phyloP scores from a whole-genome alignment of 2,888 invertebrate genomes.

The Dendrolimus houi region DNA sequence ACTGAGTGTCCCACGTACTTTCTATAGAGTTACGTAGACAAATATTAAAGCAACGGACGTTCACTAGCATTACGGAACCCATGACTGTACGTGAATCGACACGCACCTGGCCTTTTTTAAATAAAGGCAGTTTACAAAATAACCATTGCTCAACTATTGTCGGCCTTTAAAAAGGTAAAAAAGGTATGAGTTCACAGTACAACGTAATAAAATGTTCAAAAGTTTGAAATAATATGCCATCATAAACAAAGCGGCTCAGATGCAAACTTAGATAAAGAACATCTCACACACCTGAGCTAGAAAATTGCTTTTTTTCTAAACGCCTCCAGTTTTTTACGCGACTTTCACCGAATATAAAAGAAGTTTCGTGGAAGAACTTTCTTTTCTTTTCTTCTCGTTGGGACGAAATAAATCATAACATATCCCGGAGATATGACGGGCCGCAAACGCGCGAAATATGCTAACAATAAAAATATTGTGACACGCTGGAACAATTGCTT shows the following conservation, averaged over 20 bases:
- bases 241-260: slow-evolving; percentile 73
- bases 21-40: no score
- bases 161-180: slow-evolving; percentile 45
- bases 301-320: slow-evolving; percentile 76
- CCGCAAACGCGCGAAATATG: slow-evolving; percentile 53
- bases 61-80: no score
- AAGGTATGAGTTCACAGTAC: slow-evolving; percentile 52
- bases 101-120: neutral
- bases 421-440: slow-evolving; percentile 50
- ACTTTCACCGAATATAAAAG: slow-evolving; percentile 73
- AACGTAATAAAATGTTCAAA: slow-evolving; percentile 72
- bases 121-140: slow-evolving; percentile 43
- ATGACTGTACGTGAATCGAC: no score
- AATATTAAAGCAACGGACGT: no score
- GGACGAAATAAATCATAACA: slow-evolving; percentile 52
- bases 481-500: slow-evolving; percentile 48
- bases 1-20: no score
- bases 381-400: slow-evolving; percentile 47
- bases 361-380: slow-evolving; percentile 70
- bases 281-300: slow-evolving; percentile 77
- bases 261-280: slow-evolving; percentile 77
- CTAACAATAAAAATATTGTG: slow-evolving; percentile 67
- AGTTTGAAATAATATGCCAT: slow-evolving; percentile 69
- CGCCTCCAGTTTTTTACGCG: slow-evolving; percentile 72
- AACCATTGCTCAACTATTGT: slow-evolving; percentile 49